Percentiles rank a stretch among this genome's conserved stretches.
Evolutionary conservation across 2,797 vertebrate genomes (phyloP).

Genomic region (Loris lydekkerianus): DNA sequence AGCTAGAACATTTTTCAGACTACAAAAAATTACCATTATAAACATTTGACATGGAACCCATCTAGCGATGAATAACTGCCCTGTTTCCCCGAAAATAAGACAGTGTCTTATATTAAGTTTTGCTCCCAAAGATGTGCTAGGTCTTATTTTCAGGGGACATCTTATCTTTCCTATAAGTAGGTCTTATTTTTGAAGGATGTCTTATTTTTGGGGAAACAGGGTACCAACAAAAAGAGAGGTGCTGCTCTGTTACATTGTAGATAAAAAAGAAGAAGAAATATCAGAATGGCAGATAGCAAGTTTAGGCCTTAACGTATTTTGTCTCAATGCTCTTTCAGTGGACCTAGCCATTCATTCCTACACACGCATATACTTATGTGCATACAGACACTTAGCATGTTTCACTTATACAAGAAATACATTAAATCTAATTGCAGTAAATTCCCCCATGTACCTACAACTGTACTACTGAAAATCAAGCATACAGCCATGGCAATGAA

Average conservation of each 20-base stretch:
- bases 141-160: too few relatives aligned
- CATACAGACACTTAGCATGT: not conserved
- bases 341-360: not conserved
- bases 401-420: not conserved
- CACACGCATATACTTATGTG: not conserved
- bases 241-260: not conserved
- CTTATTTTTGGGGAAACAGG: too few relatives aligned
- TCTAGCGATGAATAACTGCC: not conserved
- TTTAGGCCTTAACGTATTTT: not conserved
- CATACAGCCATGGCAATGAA: not conserved
- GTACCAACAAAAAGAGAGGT: not conserved
- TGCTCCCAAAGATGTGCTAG: too few relatives aligned
- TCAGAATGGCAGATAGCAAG: not conserved
- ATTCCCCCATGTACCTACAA: not conserved
- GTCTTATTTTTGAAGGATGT: too few relatives aligned
- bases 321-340: slow-evolving; percentile 31
- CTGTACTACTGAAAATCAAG: not conserved
- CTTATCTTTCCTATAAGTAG: too few relatives aligned
- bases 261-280: not conserved
- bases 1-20: slow-evolving; percentile 49
- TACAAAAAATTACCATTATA: slow-evolving; percentile 31
- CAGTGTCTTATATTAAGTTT: too few relatives aligned
- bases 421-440: not conserved
- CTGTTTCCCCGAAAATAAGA: too few relatives aligned
- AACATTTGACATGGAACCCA: not conserved